Evolutionary conservation across 1,140 invertebrate genomes (phyloP), one percentile per base, ranked within the genome.

Genomic region (Papilio polytes): DNA sequence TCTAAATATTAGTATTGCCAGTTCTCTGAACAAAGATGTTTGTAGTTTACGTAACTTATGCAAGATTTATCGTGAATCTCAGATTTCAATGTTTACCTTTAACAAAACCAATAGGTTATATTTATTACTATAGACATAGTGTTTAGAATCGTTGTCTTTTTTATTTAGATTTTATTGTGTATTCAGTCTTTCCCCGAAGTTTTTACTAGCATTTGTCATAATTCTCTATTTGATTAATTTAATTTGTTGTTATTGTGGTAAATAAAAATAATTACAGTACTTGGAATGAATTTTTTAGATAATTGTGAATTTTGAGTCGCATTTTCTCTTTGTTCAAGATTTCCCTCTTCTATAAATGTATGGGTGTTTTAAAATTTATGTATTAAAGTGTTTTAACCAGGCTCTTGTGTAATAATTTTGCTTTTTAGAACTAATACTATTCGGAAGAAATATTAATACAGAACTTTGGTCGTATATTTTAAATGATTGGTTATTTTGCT

Each of bases 41-140:
- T 46, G n/a, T 10, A 41, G 74, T 46, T 76, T 76, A 76, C 74
- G 74, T 76, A 76, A 76, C 74, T 26, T 76, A 46, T 76, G 7
- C 13, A 13, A 76, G 20, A n/a, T 22, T 63, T 18, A 13, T 31
- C 63, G 22, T 31, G 12, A 70, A 15, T 31, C 20, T 66, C 59
- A 66, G 56, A 59, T 22, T 59, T 9, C 20, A 59, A 59, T 59
- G 22, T 59, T 59, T 59, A 22, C 56, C 20, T 22, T 59, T 10
- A 10, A 20, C n/a, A 22, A 59, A 59, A 22, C 8, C 56, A 26
- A 22, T 59, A 22, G n/a, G 3, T 66, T 66, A 31, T 66, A 66
- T 66, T 66, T 15, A 53, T 13, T 22, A 66, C 13, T 66, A 66
- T 22, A 26, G 20, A 13, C 20, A 26, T 31, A 26, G 22, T 66